Evolutionary conservation across 2,888 invertebrate species (phyloP).

Genomic region (Pristionchus mayeri): DNA sequence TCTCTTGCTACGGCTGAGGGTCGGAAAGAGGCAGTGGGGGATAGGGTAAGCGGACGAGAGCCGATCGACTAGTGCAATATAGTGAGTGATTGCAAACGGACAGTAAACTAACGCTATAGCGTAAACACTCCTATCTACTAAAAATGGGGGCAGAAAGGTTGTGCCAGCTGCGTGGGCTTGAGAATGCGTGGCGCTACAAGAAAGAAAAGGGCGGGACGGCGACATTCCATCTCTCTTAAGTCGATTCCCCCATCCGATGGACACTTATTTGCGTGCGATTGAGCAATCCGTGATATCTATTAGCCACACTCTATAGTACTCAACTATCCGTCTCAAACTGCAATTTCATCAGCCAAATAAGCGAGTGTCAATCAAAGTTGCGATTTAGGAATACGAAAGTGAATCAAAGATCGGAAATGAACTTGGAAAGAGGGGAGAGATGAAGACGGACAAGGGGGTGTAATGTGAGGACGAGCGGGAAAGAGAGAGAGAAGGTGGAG

Average conservation of each 20-base stretch:
- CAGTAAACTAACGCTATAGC: not conserved
- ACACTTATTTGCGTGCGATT: not conserved
- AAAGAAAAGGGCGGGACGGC: not conserved
- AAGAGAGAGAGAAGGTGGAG: constrained; percentile 10
- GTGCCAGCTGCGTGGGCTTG: not conserved
- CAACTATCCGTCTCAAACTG: not conserved
- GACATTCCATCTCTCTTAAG: not conserved
- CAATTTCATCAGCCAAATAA: constrained; percentile 31
- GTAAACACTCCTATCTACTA: not conserved
- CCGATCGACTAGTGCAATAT: constrained; percentile 4
- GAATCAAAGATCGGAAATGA: constrained; percentile 5
- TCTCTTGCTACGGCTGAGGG: not conserved
- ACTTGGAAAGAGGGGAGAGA: constrained; percentile 10
- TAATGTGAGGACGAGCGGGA: constrained; percentile 28
- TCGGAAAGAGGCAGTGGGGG: constrained; percentile 19
- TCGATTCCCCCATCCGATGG: constrained; percentile 8
- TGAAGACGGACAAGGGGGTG: constrained; percentile 27
- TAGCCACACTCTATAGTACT: constrained; percentile 24
- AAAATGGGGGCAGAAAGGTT: not conserved
- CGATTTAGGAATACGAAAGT: not conserved
- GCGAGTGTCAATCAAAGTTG: constrained; percentile 5
- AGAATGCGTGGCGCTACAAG: not conserved
- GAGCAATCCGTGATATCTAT: constrained; percentile 28
- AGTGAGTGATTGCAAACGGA: not conserved
- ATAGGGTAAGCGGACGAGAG: constrained; percentile 17